These are phyloP conservation scores for Agrochola lota DNA, from an alignment of 2,888 invertebrate species.

Conservation along the genomic window DNA sequence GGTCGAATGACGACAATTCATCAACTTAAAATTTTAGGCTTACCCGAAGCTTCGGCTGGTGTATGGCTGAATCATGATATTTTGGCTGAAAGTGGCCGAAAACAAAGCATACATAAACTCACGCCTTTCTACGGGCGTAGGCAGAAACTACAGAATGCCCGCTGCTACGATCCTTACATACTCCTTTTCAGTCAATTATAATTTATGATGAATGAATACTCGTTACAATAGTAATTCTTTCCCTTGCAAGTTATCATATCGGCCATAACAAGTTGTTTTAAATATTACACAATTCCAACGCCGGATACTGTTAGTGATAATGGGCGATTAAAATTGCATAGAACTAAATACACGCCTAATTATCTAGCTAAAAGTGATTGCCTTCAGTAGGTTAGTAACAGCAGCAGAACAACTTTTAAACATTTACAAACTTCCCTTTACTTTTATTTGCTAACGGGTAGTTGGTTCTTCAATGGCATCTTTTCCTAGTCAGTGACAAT, in stretches of 20 bases:
- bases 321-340: not conserved
- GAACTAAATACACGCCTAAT: not conserved
- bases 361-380: not conserved
- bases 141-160: too few relatives aligned
- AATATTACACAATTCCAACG: not conserved
- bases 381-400: not conserved
- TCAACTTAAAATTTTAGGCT: too few relatives aligned
- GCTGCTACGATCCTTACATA: too few relatives aligned
- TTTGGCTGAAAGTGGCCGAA: too few relatives aligned
- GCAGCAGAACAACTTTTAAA: not conserved
- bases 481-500: not conserved
- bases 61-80: too few relatives aligned
- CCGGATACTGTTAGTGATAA: constrained; percentile 2
- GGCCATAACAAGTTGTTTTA: not conserved
- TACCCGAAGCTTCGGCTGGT: too few relatives aligned
- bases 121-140: too few relatives aligned
- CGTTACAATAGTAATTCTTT: not conserved
- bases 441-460: not conserved
- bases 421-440: not conserved
- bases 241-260: not conserved
- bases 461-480: not conserved
- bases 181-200: too few relatives aligned
- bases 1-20: too few relatives aligned
- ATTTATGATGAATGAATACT: too few relatives aligned
- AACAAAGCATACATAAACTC: too few relatives aligned